These are phyloP conservation scores for Heterocephalus glaber DNA, from an alignment of 2,113 vertebrate species.

Conservation along the genomic window DNA sequence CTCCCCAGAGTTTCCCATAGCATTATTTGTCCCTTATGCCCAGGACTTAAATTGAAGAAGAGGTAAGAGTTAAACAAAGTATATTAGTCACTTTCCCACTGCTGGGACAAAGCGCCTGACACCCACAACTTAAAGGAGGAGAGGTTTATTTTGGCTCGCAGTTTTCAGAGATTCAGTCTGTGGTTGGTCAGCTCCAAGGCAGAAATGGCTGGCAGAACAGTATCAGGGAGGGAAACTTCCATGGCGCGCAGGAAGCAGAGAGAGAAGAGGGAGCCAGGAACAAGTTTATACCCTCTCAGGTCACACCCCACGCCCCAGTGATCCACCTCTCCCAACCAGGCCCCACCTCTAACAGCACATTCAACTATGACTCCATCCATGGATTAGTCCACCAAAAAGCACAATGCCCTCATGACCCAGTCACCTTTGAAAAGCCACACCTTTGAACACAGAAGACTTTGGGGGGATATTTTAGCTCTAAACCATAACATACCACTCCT, in stretches of 20 bases:
- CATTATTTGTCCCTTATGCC: background rate
- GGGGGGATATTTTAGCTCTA: background rate
- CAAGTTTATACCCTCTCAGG: background rate
- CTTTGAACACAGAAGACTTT: background rate
- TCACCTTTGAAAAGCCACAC: too few species aligned
- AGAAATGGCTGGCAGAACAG: background rate
- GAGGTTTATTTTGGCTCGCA: background rate
- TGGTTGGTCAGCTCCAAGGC: background rate
- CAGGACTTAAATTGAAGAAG: background rate
- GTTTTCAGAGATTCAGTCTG: background rate
- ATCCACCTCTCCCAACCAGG: background rate
- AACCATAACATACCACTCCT: background rate
- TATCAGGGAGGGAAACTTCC: background rate
- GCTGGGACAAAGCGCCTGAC: background rate
- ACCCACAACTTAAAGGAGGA: background rate
- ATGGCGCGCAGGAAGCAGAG: background rate
- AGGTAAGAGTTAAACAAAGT: background rate
- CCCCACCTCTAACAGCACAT: background rate
- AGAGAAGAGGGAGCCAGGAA: background rate
- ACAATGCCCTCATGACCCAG: background rate
- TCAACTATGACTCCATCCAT: background rate
- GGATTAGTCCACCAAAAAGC: background rate
- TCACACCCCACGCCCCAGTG: background rate
- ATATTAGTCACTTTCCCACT: background rate
- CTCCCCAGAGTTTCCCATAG: background rate